Evolutionary conservation across 2,797 vertebrate species (phyloP).

Genomic region (Anguilla obscura): DNA sequence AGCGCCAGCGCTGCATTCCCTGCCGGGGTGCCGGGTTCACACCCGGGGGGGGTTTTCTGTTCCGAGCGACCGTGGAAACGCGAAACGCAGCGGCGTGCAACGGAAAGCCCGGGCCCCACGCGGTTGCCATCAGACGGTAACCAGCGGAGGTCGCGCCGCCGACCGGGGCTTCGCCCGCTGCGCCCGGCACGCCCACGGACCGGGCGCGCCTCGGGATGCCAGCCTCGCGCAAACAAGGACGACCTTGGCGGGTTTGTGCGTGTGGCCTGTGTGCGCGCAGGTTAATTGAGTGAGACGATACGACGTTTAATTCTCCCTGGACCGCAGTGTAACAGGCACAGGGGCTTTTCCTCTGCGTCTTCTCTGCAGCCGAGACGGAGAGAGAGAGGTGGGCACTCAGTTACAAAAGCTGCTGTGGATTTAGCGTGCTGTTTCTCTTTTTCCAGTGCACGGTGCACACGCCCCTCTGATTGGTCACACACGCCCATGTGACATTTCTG

Average conservation of each 20-base stretch:
- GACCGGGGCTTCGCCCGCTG: background rate
- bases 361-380: background rate
- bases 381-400: background rate
- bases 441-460: background rate
- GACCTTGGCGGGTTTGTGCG: background rate
- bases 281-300: background rate
- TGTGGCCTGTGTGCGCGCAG: background rate
- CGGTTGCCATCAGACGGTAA: background rate
- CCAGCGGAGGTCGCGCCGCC: background rate
- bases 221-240: background rate
- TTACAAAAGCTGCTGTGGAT: background rate
- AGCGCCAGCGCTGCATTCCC: background rate
- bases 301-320: background rate
- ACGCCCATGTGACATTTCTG: background rate
- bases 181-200: background rate
- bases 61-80: background rate
- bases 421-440: background rate
- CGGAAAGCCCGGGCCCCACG: background rate
- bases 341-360: background rate
- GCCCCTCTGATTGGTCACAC: background rate
- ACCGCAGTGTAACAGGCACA: background rate
- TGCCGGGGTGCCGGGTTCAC: background rate
- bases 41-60: background rate
- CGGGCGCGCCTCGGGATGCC: background rate
- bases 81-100: background rate